Conservation (phyloP, 2,797 vertebrate species). For the Hipposideros larvatus region DNA sequence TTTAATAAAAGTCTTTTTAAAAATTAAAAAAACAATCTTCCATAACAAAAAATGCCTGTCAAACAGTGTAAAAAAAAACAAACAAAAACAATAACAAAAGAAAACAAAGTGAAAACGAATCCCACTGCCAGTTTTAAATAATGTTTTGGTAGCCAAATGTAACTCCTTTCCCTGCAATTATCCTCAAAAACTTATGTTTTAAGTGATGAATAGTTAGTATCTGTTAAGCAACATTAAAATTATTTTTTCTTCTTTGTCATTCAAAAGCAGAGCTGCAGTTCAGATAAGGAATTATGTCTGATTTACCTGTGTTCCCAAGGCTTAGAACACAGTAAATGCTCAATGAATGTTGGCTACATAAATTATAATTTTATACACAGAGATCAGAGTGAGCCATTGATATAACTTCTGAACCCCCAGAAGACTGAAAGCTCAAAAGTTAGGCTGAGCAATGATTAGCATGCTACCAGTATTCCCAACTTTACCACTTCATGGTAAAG, state of each 20-base stretch:
- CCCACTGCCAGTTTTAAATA: background rate
- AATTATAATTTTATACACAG: constrained; percentile 33
- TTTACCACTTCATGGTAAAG: background rate
- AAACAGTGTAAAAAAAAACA: background rate
- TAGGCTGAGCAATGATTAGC: background rate
- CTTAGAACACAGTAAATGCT: background rate
- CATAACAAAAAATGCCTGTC: background rate
- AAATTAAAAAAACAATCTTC: too few species aligned
- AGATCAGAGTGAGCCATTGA: background rate
- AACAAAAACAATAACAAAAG: background rate
- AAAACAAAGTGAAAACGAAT: constrained; percentile 40
- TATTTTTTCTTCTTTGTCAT: constrained; percentile 4
- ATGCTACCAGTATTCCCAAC: constrained; percentile 5
- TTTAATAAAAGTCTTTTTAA: too few species aligned
- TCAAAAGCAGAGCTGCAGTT: background rate
- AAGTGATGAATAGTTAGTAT: constrained; percentile 5
- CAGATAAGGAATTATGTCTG: constrained; percentile 35
- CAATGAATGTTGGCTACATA: background rate
- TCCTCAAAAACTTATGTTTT: background rate
- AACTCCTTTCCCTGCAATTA: background rate
- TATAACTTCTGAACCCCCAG: background rate
- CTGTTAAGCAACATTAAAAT: constrained; percentile 39
- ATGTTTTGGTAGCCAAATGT: constrained; percentile 27
- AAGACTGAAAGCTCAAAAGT: constrained; percentile 21
- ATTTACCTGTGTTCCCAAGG: background rate